These are phyloP conservation scores for Onychostoma macrolepis DNA, from an alignment of 2,113 vertebrate genomes.

Conservation along the genomic window DNA sequence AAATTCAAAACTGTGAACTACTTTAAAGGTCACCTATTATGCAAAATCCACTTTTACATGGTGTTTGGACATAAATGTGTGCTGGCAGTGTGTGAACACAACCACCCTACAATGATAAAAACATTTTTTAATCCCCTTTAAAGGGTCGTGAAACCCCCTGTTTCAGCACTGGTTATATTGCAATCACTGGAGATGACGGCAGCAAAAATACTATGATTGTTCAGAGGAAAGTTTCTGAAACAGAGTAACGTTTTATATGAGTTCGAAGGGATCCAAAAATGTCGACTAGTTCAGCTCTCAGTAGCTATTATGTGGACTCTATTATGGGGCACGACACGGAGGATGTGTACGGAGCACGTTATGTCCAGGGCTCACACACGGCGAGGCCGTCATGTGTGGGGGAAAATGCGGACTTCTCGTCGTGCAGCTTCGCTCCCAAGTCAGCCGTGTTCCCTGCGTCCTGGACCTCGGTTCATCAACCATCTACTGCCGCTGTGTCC, in stretches of 20 bases:
- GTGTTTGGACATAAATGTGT: no score
- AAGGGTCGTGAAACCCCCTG: no score
- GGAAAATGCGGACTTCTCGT: slow-evolving; percentile 89
- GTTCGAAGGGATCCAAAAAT: slow-evolving; percentile 90
- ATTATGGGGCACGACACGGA: slow-evolving; percentile 94
- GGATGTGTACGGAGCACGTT: slow-evolving; percentile 91
- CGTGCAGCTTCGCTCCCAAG: slow-evolving; percentile 96
- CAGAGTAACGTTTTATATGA: slow-evolving; percentile 94
- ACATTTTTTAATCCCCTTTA: no score
- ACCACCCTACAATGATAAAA: no score
- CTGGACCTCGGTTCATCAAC: slow-evolving; percentile 90
- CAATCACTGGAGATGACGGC: slow-evolving; percentile 95
- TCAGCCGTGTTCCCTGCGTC: slow-evolving; percentile 90
- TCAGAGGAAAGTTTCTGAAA: slow-evolving; percentile 92
- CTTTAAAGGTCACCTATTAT: no score
- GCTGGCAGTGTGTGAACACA: no score
- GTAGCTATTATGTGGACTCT: slow-evolving; percentile 98
- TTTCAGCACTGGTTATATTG: no score
- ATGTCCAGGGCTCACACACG: slow-evolving; percentile 85
- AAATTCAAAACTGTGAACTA: background rate
- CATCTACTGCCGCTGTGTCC: slow-evolving; percentile 82
- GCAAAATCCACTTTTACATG: no score
- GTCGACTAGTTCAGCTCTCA: slow-evolving; percentile 95
- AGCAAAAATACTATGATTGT: slow-evolving; percentile 98
- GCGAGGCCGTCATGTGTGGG: slow-evolving; percentile 91